Percentiles rank a stretch among this genome's conserved stretches.
phyloP scores from a whole-genome alignment of 2,797 vertebrate genomes.

The Sylvilagus floridanus region DNA sequence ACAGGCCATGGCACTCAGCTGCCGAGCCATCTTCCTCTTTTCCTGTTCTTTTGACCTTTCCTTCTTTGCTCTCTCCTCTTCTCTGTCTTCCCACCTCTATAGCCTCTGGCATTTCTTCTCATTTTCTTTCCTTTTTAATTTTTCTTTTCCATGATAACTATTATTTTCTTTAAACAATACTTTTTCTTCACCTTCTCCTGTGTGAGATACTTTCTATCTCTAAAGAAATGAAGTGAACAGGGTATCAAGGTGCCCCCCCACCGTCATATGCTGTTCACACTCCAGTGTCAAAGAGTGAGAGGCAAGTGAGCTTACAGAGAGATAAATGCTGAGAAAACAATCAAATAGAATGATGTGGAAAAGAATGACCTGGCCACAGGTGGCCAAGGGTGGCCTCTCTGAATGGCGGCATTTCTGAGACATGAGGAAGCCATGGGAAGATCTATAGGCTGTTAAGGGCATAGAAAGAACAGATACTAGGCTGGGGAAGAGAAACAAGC shows the following conservation, averaged over 20 bases:
- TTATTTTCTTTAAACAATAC: not conserved
- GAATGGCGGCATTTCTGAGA: not conserved
- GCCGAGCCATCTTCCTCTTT: not conserved
- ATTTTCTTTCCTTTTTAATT: not conserved
- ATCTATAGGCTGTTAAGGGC: not conserved
- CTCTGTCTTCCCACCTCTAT: not conserved
- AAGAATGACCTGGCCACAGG: not conserved
- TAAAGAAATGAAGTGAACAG: not conserved
- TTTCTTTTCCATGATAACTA: not conserved
- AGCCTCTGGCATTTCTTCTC: not conserved
- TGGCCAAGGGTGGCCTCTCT: not conserved
- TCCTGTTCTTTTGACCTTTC: not conserved
- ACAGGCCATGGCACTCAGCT: not conserved
- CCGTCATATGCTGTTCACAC: not conserved
- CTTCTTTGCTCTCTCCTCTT: not conserved
- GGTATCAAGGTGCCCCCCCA: not conserved
- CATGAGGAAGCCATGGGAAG: not conserved
- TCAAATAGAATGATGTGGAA: not conserved
- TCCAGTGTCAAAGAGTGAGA: not conserved
- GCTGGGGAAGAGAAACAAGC: not conserved
- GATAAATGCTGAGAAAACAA: not conserved
- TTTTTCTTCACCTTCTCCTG: not conserved
- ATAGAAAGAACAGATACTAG: not conserved
- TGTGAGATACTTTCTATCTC: not conserved
- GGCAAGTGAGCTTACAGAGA: not conserved